Evolutionary conservation across 2,888 invertebrate species (phyloP).

Genomic region (Drosophila testacea): DNA sequence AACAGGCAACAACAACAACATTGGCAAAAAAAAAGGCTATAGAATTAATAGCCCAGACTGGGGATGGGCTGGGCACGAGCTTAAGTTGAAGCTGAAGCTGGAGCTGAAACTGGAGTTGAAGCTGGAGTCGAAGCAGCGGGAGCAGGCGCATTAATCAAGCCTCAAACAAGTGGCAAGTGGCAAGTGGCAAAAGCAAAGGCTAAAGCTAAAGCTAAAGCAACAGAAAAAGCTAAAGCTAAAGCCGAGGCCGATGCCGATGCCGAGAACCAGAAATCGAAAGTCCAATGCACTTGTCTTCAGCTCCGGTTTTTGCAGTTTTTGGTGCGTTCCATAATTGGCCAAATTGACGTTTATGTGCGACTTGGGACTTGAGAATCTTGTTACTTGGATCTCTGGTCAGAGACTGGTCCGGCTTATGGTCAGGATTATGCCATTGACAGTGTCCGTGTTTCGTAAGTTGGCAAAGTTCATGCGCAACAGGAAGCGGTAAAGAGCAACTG

Average conservation of each 20-base stretch:
- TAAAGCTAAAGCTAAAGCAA: slow-evolving; percentile 2
- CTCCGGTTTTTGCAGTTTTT: slow-evolving; percentile 32
- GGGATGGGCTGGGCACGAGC: slow-evolving; percentile 40
- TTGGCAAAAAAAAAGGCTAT: slow-evolving; percentile 38
- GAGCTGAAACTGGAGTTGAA: neutral
- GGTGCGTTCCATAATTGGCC: slow-evolving; percentile 74
- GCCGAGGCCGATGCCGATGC: neutral
- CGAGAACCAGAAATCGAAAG: slow-evolving; percentile 71
- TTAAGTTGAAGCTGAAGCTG: slow-evolving; percentile 6
- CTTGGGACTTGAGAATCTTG: slow-evolving; percentile 36
- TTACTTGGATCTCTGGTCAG: slow-evolving; percentile 15
- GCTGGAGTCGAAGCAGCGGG: slow-evolving; percentile 45
- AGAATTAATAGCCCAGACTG: slow-evolving; percentile 71
- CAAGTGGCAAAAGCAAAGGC: slow-evolving; percentile 40
- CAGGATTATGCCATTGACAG: slow-evolving; percentile 72
- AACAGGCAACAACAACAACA: slow-evolving; percentile 18
- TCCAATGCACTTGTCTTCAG: slow-evolving; percentile 71
- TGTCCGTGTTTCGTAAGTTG: slow-evolving; percentile 25
- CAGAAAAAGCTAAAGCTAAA: slow-evolving; percentile 12
- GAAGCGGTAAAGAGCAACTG: slow-evolving; percentile 44
- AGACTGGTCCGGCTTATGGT: slow-evolving; percentile 45
- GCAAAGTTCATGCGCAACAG: slow-evolving; percentile 65
- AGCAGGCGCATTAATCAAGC: slow-evolving; percentile 72
- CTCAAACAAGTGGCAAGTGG: slow-evolving; percentile 76
- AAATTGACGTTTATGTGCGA: slow-evolving; percentile 78